Conservation (phyloP, 1,140 invertebrate genomes). For the Drusus annulatus region DNA sequence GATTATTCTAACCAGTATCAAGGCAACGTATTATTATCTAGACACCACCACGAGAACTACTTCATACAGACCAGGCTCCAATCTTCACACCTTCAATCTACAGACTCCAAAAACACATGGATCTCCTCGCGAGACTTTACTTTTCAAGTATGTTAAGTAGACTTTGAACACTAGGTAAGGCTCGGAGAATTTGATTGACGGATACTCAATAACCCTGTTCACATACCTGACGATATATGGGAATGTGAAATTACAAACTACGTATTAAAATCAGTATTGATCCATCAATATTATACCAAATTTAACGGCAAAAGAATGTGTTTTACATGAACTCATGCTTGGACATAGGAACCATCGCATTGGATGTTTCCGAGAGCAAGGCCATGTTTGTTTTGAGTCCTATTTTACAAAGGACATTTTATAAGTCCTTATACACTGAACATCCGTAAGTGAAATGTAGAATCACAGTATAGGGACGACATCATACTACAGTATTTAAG, state of each 20-base stretch:
- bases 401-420: neutral
- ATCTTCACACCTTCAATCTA: neutral
- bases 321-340: neutral
- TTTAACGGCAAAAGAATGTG: neutral
- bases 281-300: neutral
- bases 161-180: constrained; percentile 28
- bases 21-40: neutral
- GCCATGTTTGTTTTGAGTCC: no score
- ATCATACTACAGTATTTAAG: neutral
- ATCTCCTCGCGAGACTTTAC: neutral
- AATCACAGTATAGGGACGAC: constrained; percentile 36
- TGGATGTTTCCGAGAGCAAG: no score
- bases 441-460: neutral
- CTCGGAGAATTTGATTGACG: constrained; percentile 32
- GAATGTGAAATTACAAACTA: constrained; percentile 8
- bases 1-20: no score
- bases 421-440: neutral
- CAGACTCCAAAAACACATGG: neutral
- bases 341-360: no score
- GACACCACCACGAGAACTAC: neutral
- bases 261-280: neutral
- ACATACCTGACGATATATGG: neutral
- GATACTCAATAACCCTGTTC: constrained; percentile 22
- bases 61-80: constrained; percentile 12
- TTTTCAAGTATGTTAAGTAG: neutral